Evolutionary conservation across 2,113 vertebrate species (phyloP).

Genomic region (Dermatemys mawii): DNA sequence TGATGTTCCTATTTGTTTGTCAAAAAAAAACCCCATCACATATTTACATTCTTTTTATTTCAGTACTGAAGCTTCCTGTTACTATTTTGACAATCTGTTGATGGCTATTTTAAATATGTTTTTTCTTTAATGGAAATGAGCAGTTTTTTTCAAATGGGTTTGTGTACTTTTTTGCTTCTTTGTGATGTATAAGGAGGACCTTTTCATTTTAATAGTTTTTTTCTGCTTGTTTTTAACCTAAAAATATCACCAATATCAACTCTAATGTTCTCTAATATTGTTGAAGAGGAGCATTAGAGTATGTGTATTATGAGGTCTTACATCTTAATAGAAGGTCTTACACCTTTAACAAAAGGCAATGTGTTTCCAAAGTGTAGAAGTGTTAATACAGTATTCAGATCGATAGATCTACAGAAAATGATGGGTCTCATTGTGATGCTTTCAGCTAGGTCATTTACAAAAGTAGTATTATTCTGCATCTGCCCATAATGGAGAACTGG

Average conservation of each 20-base stretch:
- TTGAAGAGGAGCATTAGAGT: neutral
- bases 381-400: too few species aligned
- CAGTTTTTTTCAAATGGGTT: neutral
- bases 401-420: constrained; percentile 65
- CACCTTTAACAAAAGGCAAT: neutral
- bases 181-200: neutral
- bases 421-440: constrained; percentile 31
- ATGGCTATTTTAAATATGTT: neutral
- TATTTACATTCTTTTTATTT: neutral
- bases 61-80: neutral
- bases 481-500: neutral
- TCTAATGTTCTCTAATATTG: neutral
- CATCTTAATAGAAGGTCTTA: neutral
- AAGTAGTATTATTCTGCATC: neutral
- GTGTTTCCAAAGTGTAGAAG: neutral
- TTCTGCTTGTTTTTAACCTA: neutral
- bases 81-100: neutral
- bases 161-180: neutral
- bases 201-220: neutral
- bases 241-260: neutral
- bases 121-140: neutral
- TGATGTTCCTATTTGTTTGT: neutral
- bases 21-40: neutral
- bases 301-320: neutral
- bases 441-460: neutral